A percentile compares a stretch with the other conserved stretches of the same genome.
phyloP scores from a whole-genome alignment of 2,113 vertebrate genomes.

The Chamaea fasciata region DNA sequence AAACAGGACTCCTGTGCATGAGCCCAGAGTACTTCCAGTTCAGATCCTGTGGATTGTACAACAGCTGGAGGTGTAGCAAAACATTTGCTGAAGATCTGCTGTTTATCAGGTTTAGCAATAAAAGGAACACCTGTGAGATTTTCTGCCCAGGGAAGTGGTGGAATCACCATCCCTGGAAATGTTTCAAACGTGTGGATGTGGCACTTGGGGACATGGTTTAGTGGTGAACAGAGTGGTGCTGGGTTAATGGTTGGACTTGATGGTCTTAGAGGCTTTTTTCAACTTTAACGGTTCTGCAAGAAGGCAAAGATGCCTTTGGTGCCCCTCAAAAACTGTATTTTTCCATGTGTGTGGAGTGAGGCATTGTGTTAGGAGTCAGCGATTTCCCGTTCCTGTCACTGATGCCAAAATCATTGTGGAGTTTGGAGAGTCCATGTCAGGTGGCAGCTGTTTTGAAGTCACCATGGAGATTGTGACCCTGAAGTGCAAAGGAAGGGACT shows the following conservation, averaged over 20 bases:
- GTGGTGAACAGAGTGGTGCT: background rate
- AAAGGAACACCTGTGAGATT: background rate
- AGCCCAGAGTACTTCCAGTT: background rate
- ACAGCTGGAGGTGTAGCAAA: rapidly evolving
- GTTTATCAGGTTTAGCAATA: background rate
- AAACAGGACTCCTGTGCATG: background rate
- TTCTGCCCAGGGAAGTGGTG: background rate
- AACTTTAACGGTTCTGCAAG: background rate
- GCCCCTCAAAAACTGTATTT: background rate
- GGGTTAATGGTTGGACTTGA: background rate
- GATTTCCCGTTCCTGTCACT: background rate
- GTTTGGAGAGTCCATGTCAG: background rate
- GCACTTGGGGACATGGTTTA: background rate
- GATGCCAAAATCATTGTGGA: background rate
- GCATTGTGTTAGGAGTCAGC: background rate
- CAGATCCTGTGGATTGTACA: background rate
- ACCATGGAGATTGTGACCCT: rapidly evolving
- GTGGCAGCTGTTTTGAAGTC: background rate
- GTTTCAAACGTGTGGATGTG: background rate
- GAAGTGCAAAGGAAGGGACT: background rate
- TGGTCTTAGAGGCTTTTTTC: background rate
- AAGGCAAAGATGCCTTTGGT: background rate
- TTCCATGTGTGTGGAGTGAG: background rate
- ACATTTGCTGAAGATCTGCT: background rate
- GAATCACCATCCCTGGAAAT: background rate